Conservation (phyloP, 2,888 invertebrate species). For the Drosophila differens region DNA sequence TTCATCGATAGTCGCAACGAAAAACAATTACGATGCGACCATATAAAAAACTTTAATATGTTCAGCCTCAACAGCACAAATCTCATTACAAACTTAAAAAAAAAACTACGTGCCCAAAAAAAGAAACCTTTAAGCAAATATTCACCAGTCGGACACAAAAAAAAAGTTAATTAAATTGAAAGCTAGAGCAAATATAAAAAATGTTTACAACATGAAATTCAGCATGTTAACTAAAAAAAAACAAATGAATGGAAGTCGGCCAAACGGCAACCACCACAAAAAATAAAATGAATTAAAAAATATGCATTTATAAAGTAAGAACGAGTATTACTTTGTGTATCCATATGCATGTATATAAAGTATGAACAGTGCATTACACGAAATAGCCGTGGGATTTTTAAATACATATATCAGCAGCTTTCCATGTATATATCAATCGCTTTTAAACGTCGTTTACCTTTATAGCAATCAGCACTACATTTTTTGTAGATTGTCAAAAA, state of each 20-base stretch:
- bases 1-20: slow-evolving; percentile 41
- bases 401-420: slow-evolving; percentile 6
- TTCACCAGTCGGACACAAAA: slow-evolving; percentile 12
- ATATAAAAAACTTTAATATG: slow-evolving; percentile 45
- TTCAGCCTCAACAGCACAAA: slow-evolving; percentile 41
- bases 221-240: slow-evolving; percentile 39
- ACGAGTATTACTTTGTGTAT: not conserved
- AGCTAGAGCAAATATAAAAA: slow-evolving; percentile 36
- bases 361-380: slow-evolving; percentile 16
- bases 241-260: slow-evolving; percentile 6
- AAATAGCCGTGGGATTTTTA: slow-evolving; percentile 29
- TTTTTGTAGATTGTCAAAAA: not conserved
- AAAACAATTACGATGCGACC: slow-evolving; percentile 16
- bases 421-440: not conserved
- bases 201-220: slow-evolving; percentile 32
- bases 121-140: slow-evolving; percentile 26
- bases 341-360: slow-evolving; percentile 2
- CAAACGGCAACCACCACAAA: slow-evolving; percentile 7
- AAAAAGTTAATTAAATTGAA: slow-evolving; percentile 78
- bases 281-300: slow-evolving; percentile 16
- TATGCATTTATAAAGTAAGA: slow-evolving; percentile 1
- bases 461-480: not conserved
- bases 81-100: slow-evolving; percentile 24
- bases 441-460: not conserved
- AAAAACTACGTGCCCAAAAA: not conserved